These are phyloP conservation scores for Cosmorhoe ocellata DNA, from an alignment of 2,888 invertebrate genomes.

Conservation along the genomic window DNA sequence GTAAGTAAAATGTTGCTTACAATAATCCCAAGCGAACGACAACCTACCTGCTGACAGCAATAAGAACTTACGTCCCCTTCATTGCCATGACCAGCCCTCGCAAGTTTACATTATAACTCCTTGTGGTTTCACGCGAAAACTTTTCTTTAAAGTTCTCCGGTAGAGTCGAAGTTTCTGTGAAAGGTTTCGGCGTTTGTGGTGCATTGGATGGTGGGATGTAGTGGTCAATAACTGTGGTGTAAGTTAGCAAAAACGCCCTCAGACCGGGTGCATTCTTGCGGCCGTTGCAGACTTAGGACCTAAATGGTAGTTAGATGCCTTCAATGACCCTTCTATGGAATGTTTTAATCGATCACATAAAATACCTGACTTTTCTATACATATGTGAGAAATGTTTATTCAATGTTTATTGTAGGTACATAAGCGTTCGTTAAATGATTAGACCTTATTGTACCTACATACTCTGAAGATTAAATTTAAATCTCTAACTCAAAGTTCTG, in stretches of 20 bases:
- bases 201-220: conserved; percentile 3
- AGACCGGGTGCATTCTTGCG: conserved; percentile 69
- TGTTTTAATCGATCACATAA: conserved; percentile 26
- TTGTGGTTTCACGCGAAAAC: conserved; percentile 16
- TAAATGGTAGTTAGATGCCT: conserved; percentile 55
- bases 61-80: conserved; percentile 35
- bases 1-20: conserved; percentile 20
- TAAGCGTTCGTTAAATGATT: no score
- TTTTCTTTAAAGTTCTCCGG: neutral
- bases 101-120: conserved; percentile 11
- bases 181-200: conserved; percentile 21
- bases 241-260: conserved; percentile 69
- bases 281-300: conserved; percentile 53
- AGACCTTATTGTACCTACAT: no score
- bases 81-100: conserved; percentile 23
- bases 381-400: conserved; percentile 1
- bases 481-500: no score
- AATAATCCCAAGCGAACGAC: conserved; percentile 26
- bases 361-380: conserved; percentile 7
- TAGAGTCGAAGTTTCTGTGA: conserved; percentile 14
- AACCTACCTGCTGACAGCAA: conserved; percentile 32
- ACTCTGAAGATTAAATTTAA: no score
- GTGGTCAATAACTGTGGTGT: conserved; percentile 67
- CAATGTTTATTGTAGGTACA: neutral
- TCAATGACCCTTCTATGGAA: conserved; percentile 22